phyloP scores from a whole-genome alignment of 2,888 invertebrate genomes.

The Rapana venosa region DNA sequence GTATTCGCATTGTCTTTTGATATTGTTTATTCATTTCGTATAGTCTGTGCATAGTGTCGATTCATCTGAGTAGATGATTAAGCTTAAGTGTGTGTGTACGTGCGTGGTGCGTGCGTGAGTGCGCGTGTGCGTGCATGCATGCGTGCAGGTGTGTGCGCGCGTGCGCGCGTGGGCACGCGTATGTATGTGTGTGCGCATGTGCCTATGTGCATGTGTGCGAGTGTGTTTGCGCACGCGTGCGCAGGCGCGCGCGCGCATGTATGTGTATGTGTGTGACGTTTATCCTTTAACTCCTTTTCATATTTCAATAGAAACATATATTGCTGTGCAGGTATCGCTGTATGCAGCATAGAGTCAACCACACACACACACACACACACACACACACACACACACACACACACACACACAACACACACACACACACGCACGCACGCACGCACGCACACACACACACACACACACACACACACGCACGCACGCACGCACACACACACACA shows the following conservation, averaged over 20 bases:
- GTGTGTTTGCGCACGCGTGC: background rate
- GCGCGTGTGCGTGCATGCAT: background rate
- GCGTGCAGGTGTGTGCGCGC: background rate
- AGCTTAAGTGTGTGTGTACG: background rate
- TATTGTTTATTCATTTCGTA: no score
- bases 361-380: no score
- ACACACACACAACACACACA: slow-evolving; percentile 11
- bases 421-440: background rate
- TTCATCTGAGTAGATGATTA: no score
- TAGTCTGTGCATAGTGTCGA: no score
- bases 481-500: background rate
- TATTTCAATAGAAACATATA: no score
- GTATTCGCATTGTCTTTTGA: no score
- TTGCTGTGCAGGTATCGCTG: no score
- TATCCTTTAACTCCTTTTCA: background rate
- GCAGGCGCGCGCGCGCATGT: background rate
- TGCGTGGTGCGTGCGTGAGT: no score
- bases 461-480: background rate
- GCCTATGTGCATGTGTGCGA: background rate
- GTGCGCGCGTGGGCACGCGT: background rate
- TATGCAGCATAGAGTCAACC: no score
- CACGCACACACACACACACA: no score
- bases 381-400: background rate
- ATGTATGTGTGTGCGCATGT: no score
- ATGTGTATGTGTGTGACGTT: background rate